Evolutionary conservation across 1,140 invertebrate genomes (phyloP).

Genomic region (Zophobas atratus): DNA sequence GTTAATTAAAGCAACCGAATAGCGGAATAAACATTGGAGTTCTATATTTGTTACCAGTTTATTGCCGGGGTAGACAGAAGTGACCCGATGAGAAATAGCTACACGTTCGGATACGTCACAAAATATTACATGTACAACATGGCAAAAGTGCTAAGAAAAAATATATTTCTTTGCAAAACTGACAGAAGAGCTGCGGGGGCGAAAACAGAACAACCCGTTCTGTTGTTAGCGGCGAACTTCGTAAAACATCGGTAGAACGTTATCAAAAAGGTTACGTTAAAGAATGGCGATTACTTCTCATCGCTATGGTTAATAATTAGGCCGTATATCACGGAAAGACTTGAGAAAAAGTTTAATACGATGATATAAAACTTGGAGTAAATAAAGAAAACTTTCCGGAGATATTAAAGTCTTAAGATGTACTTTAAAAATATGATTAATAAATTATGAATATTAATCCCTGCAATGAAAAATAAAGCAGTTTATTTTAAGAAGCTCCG

Average conservation of each 20-base stretch:
- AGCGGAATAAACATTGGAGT: constrained; percentile 47
- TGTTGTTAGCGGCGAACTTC: constrained; percentile 32
- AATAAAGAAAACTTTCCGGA: constrained; percentile 46
- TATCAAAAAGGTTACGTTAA: not conserved
- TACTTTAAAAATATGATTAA: constrained; percentile 54
- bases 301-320: constrained; percentile 29
- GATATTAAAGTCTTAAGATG: constrained; percentile 53
- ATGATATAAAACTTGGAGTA: constrained; percentile 40
- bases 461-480: constrained; percentile 52
- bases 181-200: constrained; percentile 47
- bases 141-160: constrained; percentile 50
- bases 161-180: constrained; percentile 51
- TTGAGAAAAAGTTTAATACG: constrained; percentile 36
- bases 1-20: not conserved
- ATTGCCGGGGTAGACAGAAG: constrained; percentile 47
- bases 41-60: constrained; percentile 11
- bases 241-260: constrained; percentile 51
- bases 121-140: constrained; percentile 59
- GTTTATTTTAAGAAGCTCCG: constrained; percentile 47
- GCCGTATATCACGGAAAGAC: constrained; percentile 23
- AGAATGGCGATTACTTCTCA: constrained; percentile 7
- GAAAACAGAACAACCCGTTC: constrained; percentile 13
- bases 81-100: constrained; percentile 57
- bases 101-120: constrained; percentile 57
- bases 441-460: constrained; percentile 54